These are phyloP conservation scores for Nycticebus coucang DNA, from an alignment of 2,113 vertebrate genomes.

Conservation along the genomic window DNA sequence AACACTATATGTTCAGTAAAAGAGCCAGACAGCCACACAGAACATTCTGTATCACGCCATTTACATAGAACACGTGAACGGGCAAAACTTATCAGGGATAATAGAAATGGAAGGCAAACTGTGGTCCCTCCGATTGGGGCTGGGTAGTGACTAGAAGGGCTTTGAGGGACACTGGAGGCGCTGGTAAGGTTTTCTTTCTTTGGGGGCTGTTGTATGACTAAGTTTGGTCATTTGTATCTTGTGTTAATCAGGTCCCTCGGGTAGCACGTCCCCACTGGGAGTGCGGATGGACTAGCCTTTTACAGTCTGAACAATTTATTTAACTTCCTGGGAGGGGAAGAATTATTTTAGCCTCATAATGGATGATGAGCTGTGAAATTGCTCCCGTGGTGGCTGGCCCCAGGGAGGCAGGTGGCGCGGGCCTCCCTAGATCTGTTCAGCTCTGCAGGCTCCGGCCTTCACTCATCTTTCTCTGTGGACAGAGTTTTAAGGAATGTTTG, in stretches of 20 bases:
- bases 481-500: not conserved
- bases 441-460: not conserved
- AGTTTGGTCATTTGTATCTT: slow-evolving; percentile 66
- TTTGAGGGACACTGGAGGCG: not conserved
- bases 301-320: slow-evolving; percentile 80
- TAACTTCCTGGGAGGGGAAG: slow-evolving; percentile 80
- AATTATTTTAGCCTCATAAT: slow-evolving; percentile 81
- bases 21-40: not conserved
- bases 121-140: not conserved
- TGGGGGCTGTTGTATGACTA: not conserved
- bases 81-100: not conserved
- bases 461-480: not conserved
- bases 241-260: slow-evolving; percentile 73
- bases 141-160: not conserved
- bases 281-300: slow-evolving; percentile 73
- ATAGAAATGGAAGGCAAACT: not conserved
- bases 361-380: slow-evolving; percentile 84
- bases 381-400: slow-evolving; percentile 79
- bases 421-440: not conserved
- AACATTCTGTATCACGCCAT: not conserved
- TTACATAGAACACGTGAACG: not conserved
- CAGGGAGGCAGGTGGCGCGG: slow-evolving; percentile 60
- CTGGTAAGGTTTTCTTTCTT: not conserved
- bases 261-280: slow-evolving; percentile 68
- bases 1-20: not conserved